A percentile compares a stretch with the other conserved stretches of the same genome.
Evolutionary conservation across 2,797 vertebrate genomes (phyloP).

Genomic region (Phylloscopus collybita): DNA sequence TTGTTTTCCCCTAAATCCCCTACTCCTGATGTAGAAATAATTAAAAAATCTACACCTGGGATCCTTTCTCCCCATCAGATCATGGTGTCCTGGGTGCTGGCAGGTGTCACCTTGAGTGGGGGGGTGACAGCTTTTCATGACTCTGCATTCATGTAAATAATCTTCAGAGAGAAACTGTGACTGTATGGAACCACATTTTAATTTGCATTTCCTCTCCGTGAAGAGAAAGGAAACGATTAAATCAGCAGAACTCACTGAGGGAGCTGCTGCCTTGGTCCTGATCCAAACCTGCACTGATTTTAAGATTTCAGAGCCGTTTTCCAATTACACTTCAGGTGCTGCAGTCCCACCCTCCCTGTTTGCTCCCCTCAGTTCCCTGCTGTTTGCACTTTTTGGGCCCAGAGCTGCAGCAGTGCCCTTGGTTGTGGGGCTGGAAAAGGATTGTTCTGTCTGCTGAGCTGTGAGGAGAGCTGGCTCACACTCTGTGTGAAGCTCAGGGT

Average conservation of each 20-base stretch:
- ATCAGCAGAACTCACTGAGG: background rate
- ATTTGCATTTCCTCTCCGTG: background rate
- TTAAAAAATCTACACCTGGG: rapidly evolving
- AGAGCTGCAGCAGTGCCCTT: too few relatives aligned
- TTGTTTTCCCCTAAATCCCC: background rate
- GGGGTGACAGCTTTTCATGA: background rate
- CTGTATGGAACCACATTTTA: rapidly evolving
- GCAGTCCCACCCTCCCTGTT: too few relatives aligned
- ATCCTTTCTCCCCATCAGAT: background rate
- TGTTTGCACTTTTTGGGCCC: too few relatives aligned
- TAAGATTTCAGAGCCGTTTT: background rate
- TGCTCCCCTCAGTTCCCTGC: too few relatives aligned
- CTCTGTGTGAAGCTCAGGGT: too few relatives aligned
- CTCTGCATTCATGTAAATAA: background rate
- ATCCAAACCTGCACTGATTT: background rate
- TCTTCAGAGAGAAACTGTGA: background rate
- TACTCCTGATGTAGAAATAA: background rate
- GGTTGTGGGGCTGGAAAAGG: too few relatives aligned
- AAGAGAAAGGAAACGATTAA: background rate
- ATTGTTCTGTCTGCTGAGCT: too few relatives aligned
- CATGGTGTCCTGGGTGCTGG: background rate
- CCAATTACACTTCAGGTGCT: too few relatives aligned
- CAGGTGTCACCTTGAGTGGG: background rate
- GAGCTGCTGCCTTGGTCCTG: background rate
- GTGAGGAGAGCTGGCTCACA: too few relatives aligned